Base-by-base conservation (phyloP, 1,140 invertebrate species). In the Drosophila tani region DNA sequence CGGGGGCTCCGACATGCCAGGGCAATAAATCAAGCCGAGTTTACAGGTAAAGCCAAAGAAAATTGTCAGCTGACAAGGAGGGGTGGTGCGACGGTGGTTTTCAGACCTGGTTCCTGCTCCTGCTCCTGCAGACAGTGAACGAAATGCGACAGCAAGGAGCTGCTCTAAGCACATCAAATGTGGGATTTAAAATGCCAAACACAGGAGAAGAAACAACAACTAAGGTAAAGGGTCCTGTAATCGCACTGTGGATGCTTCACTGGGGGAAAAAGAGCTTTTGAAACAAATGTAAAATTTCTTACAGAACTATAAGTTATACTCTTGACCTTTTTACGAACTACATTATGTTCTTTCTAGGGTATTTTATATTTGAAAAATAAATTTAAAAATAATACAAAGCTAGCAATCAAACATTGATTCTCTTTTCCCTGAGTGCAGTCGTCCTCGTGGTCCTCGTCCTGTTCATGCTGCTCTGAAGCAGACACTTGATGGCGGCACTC, bases 41-140 rank as follows among this genome's bases (percentile, higher is more conserved):
- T 88, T 90, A 90, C 85, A 88, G 85, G 85, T 88, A 88, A 88
- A 88, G 74, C 85, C 85, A 90, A 85, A 81, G 85, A 85, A 90
- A 90, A 85, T 90, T 88, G 81, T 90, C 85, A 85, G 85, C 82
- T 74, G 69, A 70, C 49, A 68, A 29, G 50, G 32, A n/a, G 38
- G 47, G 38, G 47, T 43, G 27, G 63, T 49, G 38, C 6, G 9
- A 9, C 27, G 46, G 38, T 69, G 66, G 66, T 35, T 58, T 58
- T 35, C 50, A 40, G 7, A 19, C 6, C 51, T 3, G 4, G 17
- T 4, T 27, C 15, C 5, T 14, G 7, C 27, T n/a, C 11, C 27
- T 7, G 41, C 55, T 77, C 38, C 64, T 50, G 57, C 55, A 81
- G 79, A 81, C 47, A 75, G 46, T 50, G 43, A 47, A 47, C 68